Conservation (phyloP, 2,888 invertebrate species). For the Thera britannica region DNA sequence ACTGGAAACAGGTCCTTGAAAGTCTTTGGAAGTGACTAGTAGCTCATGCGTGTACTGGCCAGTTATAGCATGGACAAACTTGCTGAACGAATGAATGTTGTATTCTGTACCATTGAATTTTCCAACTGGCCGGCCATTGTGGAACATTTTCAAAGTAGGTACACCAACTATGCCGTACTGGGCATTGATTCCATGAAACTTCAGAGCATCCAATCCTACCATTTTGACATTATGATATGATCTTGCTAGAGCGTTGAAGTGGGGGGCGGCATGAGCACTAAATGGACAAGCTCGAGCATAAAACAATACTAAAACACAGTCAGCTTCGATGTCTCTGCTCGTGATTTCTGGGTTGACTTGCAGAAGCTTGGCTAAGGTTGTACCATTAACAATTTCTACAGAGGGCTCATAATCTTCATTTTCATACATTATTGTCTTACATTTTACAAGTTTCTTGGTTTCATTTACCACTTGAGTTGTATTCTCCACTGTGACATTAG, state of each 20-base stretch:
- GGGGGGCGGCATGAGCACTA: constrained; percentile 94
- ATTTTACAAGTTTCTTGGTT: constrained; percentile 75
- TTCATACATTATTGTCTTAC: constrained; percentile 71
- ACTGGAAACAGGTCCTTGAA: constrained; percentile 92
- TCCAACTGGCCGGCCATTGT: constrained; percentile 93
- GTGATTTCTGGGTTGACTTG: constrained; percentile 87
- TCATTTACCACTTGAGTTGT: constrained; percentile 68
- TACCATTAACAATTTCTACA: constrained; percentile 89
- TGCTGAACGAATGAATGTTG: constrained; percentile 90
- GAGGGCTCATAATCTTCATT: constrained; percentile 66
- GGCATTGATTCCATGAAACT: constrained; percentile 93
- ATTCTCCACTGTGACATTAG: constrained; percentile 72
- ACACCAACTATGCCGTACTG: constrained; percentile 96
- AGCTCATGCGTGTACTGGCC: constrained; percentile 87
- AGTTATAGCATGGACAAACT: constrained; percentile 91
- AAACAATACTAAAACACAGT: constrained; percentile 93
- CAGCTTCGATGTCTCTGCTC: constrained; percentile 85
- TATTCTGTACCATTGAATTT: constrained; percentile 94
- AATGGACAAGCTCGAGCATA: constrained; percentile 96
- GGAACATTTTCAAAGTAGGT: constrained; percentile 94
- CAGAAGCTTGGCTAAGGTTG: constrained; percentile 87
- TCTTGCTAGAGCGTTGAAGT: constrained; percentile 95
- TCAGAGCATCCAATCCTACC: constrained; percentile 95
- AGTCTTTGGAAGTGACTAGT: constrained; percentile 90
- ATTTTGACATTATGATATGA: constrained; percentile 94